A percentile compares a stretch with the other conserved stretches of the same genome.
Conservation (phyloP, 2,888 invertebrate genomes). For the Mythimna ferrago region DNA sequence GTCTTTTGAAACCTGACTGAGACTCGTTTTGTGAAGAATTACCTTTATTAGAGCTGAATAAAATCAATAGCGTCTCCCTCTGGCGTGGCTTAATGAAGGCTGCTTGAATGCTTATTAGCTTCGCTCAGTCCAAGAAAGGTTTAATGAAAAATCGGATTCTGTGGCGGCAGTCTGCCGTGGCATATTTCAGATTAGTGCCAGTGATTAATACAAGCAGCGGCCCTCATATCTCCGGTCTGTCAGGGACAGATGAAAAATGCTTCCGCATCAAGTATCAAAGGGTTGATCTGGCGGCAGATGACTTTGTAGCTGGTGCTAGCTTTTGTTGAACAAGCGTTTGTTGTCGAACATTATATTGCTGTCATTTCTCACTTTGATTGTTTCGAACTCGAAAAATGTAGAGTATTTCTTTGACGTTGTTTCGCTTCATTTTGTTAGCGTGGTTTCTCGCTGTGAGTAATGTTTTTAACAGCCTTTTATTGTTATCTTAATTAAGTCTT, state of each 20-base stretch:
- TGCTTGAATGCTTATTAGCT: conserved; percentile 84
- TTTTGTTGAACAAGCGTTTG: conserved; percentile 56
- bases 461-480: conserved; percentile 1
- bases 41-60: conserved; percentile 83
- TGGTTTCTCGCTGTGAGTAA: conserved; percentile 14
- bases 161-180: conserved; percentile 75
- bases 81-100: conserved; percentile 82
- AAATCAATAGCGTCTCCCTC: conserved; percentile 83
- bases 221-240: conserved; percentile 62
- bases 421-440: conserved; percentile 17
- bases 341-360: conserved; percentile 52
- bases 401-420: conserved; percentile 31
- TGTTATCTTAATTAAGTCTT: conserved; percentile 16
- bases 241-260: conserved; percentile 64
- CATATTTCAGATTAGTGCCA: conserved; percentile 74
- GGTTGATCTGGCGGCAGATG: conserved; percentile 58
- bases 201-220: conserved; percentile 68
- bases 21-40: conserved; percentile 77
- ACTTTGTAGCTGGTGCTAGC: conserved; percentile 57
- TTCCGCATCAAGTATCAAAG: conserved; percentile 68
- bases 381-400: conserved; percentile 34
- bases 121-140: conserved; percentile 77
- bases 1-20: conserved; percentile 77
- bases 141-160: conserved; percentile 78
- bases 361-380: conserved; percentile 48